Base-by-base conservation (phyloP, 2,113 vertebrate genomes). In the Trichechus manatus region DNA sequence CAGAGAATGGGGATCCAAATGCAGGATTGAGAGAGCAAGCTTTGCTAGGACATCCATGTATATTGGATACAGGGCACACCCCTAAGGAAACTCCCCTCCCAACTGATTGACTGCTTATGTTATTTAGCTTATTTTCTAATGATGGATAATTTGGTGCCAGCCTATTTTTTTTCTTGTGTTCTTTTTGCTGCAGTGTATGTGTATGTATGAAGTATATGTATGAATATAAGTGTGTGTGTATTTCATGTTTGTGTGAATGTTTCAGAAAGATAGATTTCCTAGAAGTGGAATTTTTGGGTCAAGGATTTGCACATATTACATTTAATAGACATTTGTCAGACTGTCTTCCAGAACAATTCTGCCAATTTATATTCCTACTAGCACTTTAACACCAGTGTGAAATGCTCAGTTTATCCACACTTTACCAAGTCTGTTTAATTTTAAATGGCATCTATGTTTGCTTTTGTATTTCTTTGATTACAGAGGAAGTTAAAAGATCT, bases 161-260 rank as follows among this genome's bases (percentile, higher is more conserved):
- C 9, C 47, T 39, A 39, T 36, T 53, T 86, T 56, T 56, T 13
- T 94, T 47, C 39, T n/a, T 74, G 31, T 92, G 20, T 74, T 74
- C 80, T 81, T 81, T 31, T 86, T 94, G 59, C 59, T 56, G 5
- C 44, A 50, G 39, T 61, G 25, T 93, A 27, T 91, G 19, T 75
- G 27, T 9, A 9, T 87, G 5, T 77, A n/a, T 94, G 59, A 66
- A 66, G 56, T 75, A 50, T 74, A 33, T 15, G 2, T 89, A 4
- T 63, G 36, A 72, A 42, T 72, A 1, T 81, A 66, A 11, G 15
- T 68, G 7, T 68, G 29, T 22, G 15, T 36, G 2, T 59, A 85
- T 90, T 83, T 91, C 50, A 50, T 39, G 23, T 90, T 90, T 90
- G 7, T 68, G 36, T 90, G 68, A 94, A 39, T 75, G 23, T 94